Evolutionary conservation across 64 coral and sea anemone species (phyloP).

Genomic region (Orbicella faveolata): DNA sequence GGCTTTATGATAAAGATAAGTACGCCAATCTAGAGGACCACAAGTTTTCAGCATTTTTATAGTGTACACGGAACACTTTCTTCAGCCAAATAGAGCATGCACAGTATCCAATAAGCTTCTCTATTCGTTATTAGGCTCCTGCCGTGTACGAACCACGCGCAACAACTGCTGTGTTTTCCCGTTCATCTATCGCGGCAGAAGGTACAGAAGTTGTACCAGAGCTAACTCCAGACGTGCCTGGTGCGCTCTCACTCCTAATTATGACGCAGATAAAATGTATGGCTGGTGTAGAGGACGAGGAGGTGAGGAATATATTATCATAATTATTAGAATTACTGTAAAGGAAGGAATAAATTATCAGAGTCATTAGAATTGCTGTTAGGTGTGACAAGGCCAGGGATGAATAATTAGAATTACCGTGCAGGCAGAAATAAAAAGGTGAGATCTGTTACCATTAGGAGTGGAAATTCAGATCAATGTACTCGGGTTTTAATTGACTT

Average conservation of each 20-base stretch:
- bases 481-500: no score
- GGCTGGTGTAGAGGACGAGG: slow-evolving; percentile 16
- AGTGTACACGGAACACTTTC: no score
- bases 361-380: neutral
- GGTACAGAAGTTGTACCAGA: slow-evolving; percentile 29
- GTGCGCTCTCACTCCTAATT: slow-evolving; percentile 45
- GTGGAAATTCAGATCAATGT: neutral
- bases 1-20: neutral
- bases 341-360: neutral
- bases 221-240: slow-evolving; percentile 23
- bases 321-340: neutral
- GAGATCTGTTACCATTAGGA: neutral
- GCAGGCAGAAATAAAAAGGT: neutral
- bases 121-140: neutral
- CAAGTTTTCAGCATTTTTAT: no score
- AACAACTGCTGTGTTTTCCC: slow-evolving; percentile 51
- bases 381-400: neutral
- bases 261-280: slow-evolving; percentile 26
- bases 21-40: no score
- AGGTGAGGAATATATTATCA: neutral
- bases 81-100: no score
- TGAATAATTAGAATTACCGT: neutral
- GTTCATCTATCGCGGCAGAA: slow-evolving; percentile 19
- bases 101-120: neutral
- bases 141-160: neutral